phyloP scores from a whole-genome alignment of 2,113 vertebrate genomes.

The Periophthalmus modestus region DNA sequence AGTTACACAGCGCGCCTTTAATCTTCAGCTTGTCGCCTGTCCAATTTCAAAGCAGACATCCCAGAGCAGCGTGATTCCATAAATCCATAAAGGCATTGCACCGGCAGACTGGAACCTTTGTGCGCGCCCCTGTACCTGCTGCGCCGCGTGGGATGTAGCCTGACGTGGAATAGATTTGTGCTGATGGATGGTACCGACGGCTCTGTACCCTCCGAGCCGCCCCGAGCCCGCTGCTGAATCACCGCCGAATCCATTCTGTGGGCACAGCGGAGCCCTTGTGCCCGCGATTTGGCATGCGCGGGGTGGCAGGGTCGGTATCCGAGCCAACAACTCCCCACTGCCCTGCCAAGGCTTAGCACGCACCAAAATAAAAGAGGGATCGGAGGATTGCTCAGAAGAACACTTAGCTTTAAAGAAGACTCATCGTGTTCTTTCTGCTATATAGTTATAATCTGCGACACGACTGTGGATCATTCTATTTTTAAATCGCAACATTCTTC shows the following conservation, averaged over 20 bases:
- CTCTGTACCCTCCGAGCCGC: constrained; percentile 41
- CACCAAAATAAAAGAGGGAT: no score
- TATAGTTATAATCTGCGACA: no score
- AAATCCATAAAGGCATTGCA: constrained; percentile 14
- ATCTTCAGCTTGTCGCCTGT: not conserved
- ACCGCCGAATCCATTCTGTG: constrained; percentile 52
- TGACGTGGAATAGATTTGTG: constrained; percentile 47
- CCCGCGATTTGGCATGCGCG: constrained; percentile 58
- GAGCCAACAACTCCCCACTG: no score
- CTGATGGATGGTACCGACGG: constrained; percentile 52
- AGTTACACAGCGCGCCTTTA: no score
- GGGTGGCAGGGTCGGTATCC: constrained; percentile 28
- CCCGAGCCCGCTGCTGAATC: constrained; percentile 62
- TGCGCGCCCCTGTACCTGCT: not conserved
- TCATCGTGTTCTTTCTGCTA: no score
- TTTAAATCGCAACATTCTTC: no score
- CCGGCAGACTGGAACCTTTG: not conserved
- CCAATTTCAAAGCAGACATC: not conserved
- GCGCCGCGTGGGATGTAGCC: constrained; percentile 14
- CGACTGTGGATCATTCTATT: no score
- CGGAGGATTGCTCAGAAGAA: no score
- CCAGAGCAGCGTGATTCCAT: not conserved
- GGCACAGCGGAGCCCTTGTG: constrained; percentile 63
- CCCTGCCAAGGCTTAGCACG: no score
- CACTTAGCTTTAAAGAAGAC: no score